Evolutionary conservation across 2,888 invertebrate species (phyloP), one percentile per base, ranked within the genome.

Genomic region (Heterodera filipjevi): DNA sequence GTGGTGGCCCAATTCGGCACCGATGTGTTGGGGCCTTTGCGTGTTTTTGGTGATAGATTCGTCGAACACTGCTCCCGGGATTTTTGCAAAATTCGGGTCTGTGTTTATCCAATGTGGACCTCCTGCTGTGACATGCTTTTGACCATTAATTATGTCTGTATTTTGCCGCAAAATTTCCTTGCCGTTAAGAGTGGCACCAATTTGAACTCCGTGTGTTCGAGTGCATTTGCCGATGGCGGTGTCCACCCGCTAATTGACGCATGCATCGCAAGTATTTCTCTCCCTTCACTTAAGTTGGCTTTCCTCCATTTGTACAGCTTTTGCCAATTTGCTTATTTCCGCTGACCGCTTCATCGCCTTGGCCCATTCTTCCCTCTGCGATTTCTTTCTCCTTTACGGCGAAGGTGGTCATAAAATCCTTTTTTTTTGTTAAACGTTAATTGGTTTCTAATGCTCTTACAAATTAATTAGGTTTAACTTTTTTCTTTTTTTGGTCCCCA

Each of bases 161-260:
- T 44, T 44, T 44, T 44, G 44, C 44, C 44, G n/a, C n/a, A n/a
- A n/a, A n/a, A n/a, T n/a, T n/a, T n/a, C n/a, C n/a, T n/a, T n/a
- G n/a, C n/a, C 39, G 2, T 39, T 12, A 39, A 39, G 64, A 27
- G 64, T 27, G 27, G 27, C 27, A 22, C 64, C 16, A 19, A 10
- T 10, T 10, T 27, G 64, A 14, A 14, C 30, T n/a, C 32, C 66
- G 66, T 16, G 30, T 32, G 14, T 32, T 30, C 66, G 66, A 2
- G 30, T 14, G 53, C 22, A 6, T 22, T 22, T 22, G 22, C 53
- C 53, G 22, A 22, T 33, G 33, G 92, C 93, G 66, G 92, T 93
- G 66, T 94, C 94, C 0, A 92, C 96, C 79, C 93, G 93, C 27
- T 92, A 93, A 14, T 91, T 95, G 2, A 94, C 94, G 90, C 92